Evolutionary conservation across 1,140 invertebrate genomes (phyloP).

Genomic region (Stegodyphus mimosarum): DNA sequence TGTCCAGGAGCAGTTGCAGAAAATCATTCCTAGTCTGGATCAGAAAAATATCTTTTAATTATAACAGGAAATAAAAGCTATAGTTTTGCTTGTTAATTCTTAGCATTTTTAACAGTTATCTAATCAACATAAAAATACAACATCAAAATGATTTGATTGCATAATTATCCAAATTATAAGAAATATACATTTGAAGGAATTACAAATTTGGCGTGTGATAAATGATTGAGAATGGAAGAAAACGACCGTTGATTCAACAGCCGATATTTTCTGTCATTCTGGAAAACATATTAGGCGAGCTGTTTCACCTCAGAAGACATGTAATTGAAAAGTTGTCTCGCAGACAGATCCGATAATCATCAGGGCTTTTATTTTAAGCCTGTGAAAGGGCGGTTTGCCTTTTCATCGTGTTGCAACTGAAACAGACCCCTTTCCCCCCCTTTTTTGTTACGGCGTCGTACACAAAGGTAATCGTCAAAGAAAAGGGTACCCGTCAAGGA

Average conservation of each 20-base stretch:
- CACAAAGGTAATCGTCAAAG: no score
- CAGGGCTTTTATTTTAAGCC: not conserved
- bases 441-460: no score
- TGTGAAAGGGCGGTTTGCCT: not conserved
- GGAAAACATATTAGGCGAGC: no score
- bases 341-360: not conserved
- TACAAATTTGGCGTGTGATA: no score
- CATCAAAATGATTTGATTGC: not conserved
- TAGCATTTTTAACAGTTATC: not conserved
- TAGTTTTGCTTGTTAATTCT: not conserved
- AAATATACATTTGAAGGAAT: no score
- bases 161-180: not conserved
- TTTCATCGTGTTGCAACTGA: not conserved
- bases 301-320: no score
- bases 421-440: not conserved
- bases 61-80: not conserved
- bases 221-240: no score
- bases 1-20: constrained; percentile 49
- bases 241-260: no score
- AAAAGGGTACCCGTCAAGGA: no score
- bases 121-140: not conserved
- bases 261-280: no score
- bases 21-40: constrained; percentile 47
- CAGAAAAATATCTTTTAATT: not conserved
- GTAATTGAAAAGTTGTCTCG: no score